Evolutionary conservation across 1,140 invertebrate species (phyloP), one percentile per base, ranked within the genome.

Genomic region (Harpegnathos saltator): DNA sequence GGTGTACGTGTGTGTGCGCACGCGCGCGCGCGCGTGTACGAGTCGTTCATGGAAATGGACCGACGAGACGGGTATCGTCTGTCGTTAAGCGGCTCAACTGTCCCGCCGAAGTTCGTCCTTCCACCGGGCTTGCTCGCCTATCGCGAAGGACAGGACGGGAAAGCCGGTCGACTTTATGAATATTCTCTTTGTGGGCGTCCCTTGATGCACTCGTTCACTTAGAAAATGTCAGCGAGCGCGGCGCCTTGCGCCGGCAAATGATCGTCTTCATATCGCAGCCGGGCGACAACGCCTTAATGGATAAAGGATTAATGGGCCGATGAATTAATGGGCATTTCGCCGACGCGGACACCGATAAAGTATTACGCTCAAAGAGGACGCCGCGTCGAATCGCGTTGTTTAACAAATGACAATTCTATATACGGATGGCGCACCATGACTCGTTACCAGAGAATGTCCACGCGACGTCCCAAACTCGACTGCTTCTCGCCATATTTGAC

Each of bases 21-120:
- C n/a, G n/a, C n/a, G n/a, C n/a, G n/a, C n/a, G n/a, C n/a, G n/a
- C 38, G 38, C 11, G 38, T 11, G 38, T 44, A 7, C 59, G 85
- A 56, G 52, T 73, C 50, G 85, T 74, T 86, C 73, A 81, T 84
- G 82, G 58, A 85, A 86, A 77, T 85, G 75, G 63, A 58, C 88
- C 82, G 83, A 86, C 73, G 83, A 86, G 82, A 89, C 63, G 83
- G 82, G 85, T 87, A 86, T 90, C 84, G 84, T 71, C 74, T 87
- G 82, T 82, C 85, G 83, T 73, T 90, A 90, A 90, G 90, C 85
- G 89, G 90, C 90, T 90, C 90, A 90, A 73, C 83, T 68, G 82
- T 61, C 77, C 56, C 65, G 74, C 63, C 48, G 61, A 89, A 85
- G 54, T 89, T 62, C 63, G 22, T 73, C 66, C 19, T 58, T 65